Evolutionary conservation across 2,888 invertebrate species (phyloP), one percentile per base, ranked within the genome.

Genomic region (Sericinus montela): DNA sequence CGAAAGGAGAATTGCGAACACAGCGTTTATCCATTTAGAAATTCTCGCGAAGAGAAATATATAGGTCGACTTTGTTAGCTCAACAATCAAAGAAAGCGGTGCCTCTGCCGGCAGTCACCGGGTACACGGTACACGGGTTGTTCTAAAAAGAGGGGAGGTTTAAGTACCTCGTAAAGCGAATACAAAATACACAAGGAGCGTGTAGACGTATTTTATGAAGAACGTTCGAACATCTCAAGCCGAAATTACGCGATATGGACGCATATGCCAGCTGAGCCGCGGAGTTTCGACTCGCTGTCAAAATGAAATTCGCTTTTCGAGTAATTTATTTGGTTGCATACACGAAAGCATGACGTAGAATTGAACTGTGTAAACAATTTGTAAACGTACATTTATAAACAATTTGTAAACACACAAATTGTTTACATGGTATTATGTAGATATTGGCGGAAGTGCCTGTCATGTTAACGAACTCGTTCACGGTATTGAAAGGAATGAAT

Each of bases 91-190:
- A 45, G 40, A 44, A 49, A 44, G 41, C 41, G 39, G 25, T 8
- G 25, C 25, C 7, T 25, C 28, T 41, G 35, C 9, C 45, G 35
- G 15, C 19, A 35, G 40, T 52, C 37, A 43, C 43, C 25, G 39
- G 41, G 44, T 19, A 44, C 44, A 42, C 40, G 48, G 41, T 29
- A 48, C 37, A 37, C 11, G 23, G 40, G 35, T 10, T 35, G 46
- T 62, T 70, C 69, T 69, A 72, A n/a, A 74, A 77, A 66, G 67
- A 67, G 68, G 67, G 68, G 68, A 65, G 70, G 70, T 69, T 73
- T 73, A 74, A 74, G 68, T 67, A 63, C 69, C 65, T 63, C 65
- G 67, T 80, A 78, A 79, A 74, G 63, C 59, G 65, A 60, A 61
- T 67, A 71, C 67, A 71, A 69, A 72, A 71, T 64, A 72, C 68